These are phyloP conservation scores for Catocala nupta DNA, from an alignment of 2,888 invertebrate genomes.

Conservation along the genomic window DNA sequence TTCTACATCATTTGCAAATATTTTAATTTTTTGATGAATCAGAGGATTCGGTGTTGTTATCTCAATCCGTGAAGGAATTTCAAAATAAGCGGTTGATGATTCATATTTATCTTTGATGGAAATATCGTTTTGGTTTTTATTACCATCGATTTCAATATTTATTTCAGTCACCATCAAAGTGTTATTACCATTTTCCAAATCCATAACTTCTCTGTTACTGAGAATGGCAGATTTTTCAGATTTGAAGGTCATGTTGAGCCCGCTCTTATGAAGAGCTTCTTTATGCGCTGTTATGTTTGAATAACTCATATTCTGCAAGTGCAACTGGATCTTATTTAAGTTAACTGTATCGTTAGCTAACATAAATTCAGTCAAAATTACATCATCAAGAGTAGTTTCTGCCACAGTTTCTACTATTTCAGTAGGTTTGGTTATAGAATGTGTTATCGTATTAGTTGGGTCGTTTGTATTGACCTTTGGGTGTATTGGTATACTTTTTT, in stretches of 20 bases:
- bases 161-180: slow-evolving; percentile 1
- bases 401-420: not conserved
- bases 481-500: not conserved
- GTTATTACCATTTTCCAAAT: slow-evolving; percentile 14
- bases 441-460: not conserved
- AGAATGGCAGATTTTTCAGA: not conserved
- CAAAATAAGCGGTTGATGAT: not conserved
- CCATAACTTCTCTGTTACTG: slow-evolving; percentile 21
- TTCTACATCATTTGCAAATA: not conserved
- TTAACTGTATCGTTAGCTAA: not conserved
- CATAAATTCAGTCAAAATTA: not conserved
- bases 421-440: not conserved
- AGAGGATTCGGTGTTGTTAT: not conserved
- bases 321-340: not conserved
- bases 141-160: slow-evolving; percentile 12
- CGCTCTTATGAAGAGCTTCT: not conserved
- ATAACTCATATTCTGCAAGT: slow-evolving; percentile 7
- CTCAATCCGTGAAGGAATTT: not conserved
- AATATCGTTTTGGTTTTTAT: slow-evolving; percentile 7
- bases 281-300: slow-evolving; percentile 10
- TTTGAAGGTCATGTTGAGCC: not conserved
- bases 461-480: not conserved
- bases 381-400: not conserved
- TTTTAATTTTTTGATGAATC: not conserved
- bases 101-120: slow-evolving; percentile 3